phyloP scores from a whole-genome alignment of 2,888 invertebrate species.

The Eupelmus urozonus region DNA sequence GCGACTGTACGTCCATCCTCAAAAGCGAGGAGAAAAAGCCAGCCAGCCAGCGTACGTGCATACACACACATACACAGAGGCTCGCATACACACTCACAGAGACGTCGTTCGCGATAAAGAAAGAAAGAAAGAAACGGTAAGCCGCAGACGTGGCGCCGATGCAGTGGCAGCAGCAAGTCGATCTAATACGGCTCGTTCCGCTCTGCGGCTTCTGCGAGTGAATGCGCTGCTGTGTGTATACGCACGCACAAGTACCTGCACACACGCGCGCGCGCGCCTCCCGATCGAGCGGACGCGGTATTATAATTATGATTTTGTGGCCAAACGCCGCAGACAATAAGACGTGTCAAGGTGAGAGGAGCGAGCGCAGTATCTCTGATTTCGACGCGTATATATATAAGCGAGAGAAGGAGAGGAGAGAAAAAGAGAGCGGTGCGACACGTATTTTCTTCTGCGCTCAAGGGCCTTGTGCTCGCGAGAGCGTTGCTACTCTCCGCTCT shows the following conservation, averaged over 20 bases:
- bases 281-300: constrained; percentile 11
- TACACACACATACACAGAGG: background rate
- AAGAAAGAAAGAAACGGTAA: constrained; percentile 42
- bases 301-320: constrained; percentile 43
- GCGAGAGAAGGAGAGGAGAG: constrained; percentile 7
- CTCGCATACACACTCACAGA: background rate
- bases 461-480: too few species aligned
- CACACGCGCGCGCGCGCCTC: background rate
- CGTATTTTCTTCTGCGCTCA: constrained; percentile 36
- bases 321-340: constrained; percentile 48
- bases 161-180: constrained; percentile 54
- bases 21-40: too few species aligned
- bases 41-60: too few species aligned
- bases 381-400: background rate
- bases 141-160: constrained; percentile 70
- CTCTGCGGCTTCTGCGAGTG: constrained; percentile 57
- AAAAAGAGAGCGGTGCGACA: constrained; percentile 37
- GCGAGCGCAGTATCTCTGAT: constrained; percentile 1
- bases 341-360: constrained; percentile 56
- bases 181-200: constrained; percentile 60
- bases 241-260: background rate
- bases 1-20: background rate
- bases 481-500: too few species aligned
- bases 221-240: constrained; percentile 1
- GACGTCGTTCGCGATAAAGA: background rate